Evolutionary conservation across 2,797 vertebrate species (phyloP), one percentile per base, ranked within the genome.

Genomic region (Pipistrellus kuhlii): DNA sequence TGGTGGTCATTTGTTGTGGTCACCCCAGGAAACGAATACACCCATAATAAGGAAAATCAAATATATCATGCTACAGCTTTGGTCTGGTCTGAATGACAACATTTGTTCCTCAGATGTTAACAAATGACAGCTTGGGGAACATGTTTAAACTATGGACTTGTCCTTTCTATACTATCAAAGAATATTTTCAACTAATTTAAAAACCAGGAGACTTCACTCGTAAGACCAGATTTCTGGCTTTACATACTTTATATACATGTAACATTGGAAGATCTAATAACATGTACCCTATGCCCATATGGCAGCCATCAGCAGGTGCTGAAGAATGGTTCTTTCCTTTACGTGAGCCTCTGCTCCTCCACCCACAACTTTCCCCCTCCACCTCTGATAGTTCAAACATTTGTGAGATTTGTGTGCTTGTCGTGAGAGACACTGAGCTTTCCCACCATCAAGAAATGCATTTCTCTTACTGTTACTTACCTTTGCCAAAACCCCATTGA

Each of bases 111-210:
- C 46, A 66, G 51, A 59, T 44, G 8, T 80, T n/a, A 32, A 3
- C 46, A n/a, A 87, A 3, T 62, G 55, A 73, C n/a, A 23, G n/a
- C 41, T 51, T 84, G 6, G 6, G 21, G 32, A 51, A 62, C 9
- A 46, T 32, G 27, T 41, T 78, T 75, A 84, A 80, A 20, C 44
- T 75, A 44, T 1, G 72, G 32, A 80, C 38, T 72, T 41, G 17
- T 46, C 35, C 53, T 83, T 83, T 78, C 14, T 64, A 32, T 59
- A 90, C 80, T 62, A 10, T 8, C 55, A 38, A 48, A 66, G 35
- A 57, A 14, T 44, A 66, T 59, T 85, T 90, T 88, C 81, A 88
- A n/a, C 2, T 18, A 88, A 62, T 75, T 69, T 71, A 73, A 86
- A 51, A 48, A 25, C 12, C 2, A 15, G 64, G 15, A 89, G 48